Evolutionary conservation across 2,888 invertebrate species (phyloP).

Genomic region (Nymphalis urticae): DNA sequence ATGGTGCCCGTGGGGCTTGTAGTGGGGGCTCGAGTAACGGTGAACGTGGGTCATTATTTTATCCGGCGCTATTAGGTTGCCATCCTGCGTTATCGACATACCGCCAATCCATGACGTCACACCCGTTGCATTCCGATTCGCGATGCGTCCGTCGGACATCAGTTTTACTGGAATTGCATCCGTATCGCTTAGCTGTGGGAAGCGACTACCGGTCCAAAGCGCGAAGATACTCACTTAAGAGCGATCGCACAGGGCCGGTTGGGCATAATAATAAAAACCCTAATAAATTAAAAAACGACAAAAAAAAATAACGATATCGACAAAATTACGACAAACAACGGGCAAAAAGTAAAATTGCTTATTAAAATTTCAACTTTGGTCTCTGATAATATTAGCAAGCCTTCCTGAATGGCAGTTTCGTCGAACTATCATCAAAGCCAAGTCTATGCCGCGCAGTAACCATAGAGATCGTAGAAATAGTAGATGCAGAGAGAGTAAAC

Average conservation of each 20-base stretch:
- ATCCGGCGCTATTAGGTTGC: constrained; percentile 77
- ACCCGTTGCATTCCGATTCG: constrained; percentile 70
- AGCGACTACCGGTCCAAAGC: constrained; percentile 68
- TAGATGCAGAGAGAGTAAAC: constrained; percentile 72
- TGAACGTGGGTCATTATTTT: constrained; percentile 78
- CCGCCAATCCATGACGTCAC: constrained; percentile 79
- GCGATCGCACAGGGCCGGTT: constrained; percentile 69
- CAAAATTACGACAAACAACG: constrained; percentile 72
- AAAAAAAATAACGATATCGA: constrained; percentile 64
- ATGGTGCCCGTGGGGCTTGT: constrained; percentile 77
- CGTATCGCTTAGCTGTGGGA: constrained; percentile 76
- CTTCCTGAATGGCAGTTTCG: constrained; percentile 66
- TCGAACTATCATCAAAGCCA: constrained; percentile 75
- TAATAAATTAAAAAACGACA: constrained; percentile 65
- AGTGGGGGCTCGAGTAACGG: constrained; percentile 78
- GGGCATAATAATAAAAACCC: constrained; percentile 57
- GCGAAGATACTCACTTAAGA: constrained; percentile 69
- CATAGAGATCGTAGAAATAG: constrained; percentile 82
- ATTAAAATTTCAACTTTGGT: constrained; percentile 44
- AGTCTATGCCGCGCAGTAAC: constrained; percentile 82
- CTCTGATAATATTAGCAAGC: constrained; percentile 60
- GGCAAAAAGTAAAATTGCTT: constrained; percentile 56
- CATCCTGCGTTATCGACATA: constrained; percentile 79
- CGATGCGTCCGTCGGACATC: constrained; percentile 76
- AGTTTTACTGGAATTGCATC: constrained; percentile 81